A percentile compares a stretch with the other conserved stretches of the same genome.
phyloP scores from a whole-genome alignment of 2,888 invertebrate species.

The Aporophyla lueneburgensis region DNA sequence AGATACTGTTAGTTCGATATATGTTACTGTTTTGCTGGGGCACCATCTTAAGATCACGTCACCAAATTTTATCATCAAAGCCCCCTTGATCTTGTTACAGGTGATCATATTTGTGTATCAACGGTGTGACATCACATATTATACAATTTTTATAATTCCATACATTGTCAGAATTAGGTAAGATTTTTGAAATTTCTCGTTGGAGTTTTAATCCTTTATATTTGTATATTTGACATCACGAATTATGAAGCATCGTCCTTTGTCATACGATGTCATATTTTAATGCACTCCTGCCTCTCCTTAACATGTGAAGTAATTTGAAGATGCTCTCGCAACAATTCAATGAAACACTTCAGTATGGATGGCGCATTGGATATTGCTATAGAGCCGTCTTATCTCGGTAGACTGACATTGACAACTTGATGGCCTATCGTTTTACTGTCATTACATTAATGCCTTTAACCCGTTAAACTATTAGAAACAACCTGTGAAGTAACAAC shows the following conservation, averaged over 20 bases:
- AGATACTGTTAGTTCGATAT: neutral
- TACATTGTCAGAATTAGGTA: no score
- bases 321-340: neutral
- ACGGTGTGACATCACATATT: no score
- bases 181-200: no score
- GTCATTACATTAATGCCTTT: constrained; percentile 29
- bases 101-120: no score
- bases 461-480: constrained; percentile 9
- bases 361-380: neutral
- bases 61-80: neutral
- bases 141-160: no score
- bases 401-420: constrained; percentile 18
- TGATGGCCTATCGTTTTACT: constrained; percentile 21
- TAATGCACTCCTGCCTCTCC: neutral
- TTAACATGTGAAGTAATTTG: neutral
- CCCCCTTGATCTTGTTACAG: no score
- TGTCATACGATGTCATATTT: neutral
- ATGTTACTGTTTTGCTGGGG: constrained; percentile 1
- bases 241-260: neutral
- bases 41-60: neutral
- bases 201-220: neutral
- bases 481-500: constrained; percentile 8
- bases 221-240: neutral
- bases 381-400: neutral
- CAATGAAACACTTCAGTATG: neutral